phyloP scores from a whole-genome alignment of 2,888 invertebrate genomes.

The Pegoplata infirma region DNA sequence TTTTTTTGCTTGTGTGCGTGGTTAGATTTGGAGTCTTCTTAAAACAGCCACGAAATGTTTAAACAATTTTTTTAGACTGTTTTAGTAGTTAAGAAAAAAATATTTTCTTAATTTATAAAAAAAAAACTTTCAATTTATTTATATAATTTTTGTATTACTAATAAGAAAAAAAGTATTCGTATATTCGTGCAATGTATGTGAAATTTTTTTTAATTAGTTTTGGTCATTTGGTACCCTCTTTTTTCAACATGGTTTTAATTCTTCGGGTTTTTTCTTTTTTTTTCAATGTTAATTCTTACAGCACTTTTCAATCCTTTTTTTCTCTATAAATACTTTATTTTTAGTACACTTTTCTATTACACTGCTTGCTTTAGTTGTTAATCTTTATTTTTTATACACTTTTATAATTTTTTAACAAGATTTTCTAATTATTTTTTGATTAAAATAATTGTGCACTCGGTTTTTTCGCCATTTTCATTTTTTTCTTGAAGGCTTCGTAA shows the following conservation, averaged over 20 bases:
- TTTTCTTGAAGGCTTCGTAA: constrained; percentile 64
- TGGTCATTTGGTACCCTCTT: too few relatives aligned
- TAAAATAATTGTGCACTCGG: constrained; percentile 64
- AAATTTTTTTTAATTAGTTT: constrained; percentile 38
- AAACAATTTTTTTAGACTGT: constrained; percentile 7
- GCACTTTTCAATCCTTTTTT: constrained; percentile 64
- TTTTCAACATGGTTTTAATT: constrained; percentile 38
- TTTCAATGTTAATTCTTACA: constrained; percentile 50
- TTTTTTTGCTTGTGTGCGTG: constrained; percentile 53
- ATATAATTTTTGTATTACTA: constrained; percentile 29
- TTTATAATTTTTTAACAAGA: constrained; percentile 55
- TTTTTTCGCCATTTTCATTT: constrained; percentile 68
- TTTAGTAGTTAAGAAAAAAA: constrained; percentile 1
- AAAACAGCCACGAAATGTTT: constrained; percentile 37
- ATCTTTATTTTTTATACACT: constrained; percentile 42
- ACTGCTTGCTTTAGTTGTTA: constrained; percentile 43
- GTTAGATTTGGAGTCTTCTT: constrained; percentile 22
- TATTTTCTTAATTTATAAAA: constrained; percentile 23
- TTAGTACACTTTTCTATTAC: constrained; percentile 56
- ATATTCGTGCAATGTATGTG: constrained; percentile 2
- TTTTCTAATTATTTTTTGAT: constrained; percentile 61
- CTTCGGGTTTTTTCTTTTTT: constrained; percentile 7
- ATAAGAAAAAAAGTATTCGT: constrained; percentile 13
- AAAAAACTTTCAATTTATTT: constrained; percentile 39
- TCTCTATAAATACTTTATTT: constrained; percentile 35